Base-by-base conservation (phyloP, 1,140 invertebrate species). In the Brachystomella parvula region DNA sequence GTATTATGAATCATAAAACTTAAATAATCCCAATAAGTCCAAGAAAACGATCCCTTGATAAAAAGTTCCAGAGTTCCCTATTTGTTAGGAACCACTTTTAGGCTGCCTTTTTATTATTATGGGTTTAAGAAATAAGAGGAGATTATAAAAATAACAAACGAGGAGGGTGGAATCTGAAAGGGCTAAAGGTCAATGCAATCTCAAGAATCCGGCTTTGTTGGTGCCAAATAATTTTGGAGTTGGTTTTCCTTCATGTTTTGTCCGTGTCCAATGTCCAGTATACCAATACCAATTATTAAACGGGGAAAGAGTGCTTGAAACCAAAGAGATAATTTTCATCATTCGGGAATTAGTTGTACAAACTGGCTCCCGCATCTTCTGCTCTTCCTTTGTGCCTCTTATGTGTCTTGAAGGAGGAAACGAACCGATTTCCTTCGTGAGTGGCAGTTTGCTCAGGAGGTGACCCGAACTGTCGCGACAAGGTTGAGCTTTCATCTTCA, bases 381-480 rank as follows among this genome's bases (percentile, higher is more conserved):
- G 9, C 24, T 24, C 6, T 6, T 53, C 6, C 15, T 24, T 9
- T 15, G 9, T 53, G 49, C 15, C 49, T 26, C 49, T 53, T 9
- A 60, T 6, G 29, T 15, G 28, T 33, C 31, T 33, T 33, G 21
- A 15, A 15, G 58, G 28, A 60, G 58, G 58, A 60, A 33, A 28
- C 17, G 58, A 60, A 24, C 58, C 19, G 29, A 31, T 60, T 60
- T 9, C 15, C 15, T 60, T 65, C 62, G 65, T 64, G 62, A 70
- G 63, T 63, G 28, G 67, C 69, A 73, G 71, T 73, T 73, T 73
- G 72, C 69, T 73, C 69, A 67, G 61, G 69, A 71, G 72, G 71
- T 73, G 72, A 73, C 72, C 72, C 72, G 72, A 71, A 73, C 72
- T 73, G 72, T 73, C 72, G 72, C 72, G 72, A 73, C 72, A 69